These are phyloP conservation scores for Merops nubicus DNA, from an alignment of 2,113 vertebrate species.

Conservation along the genomic window DNA sequence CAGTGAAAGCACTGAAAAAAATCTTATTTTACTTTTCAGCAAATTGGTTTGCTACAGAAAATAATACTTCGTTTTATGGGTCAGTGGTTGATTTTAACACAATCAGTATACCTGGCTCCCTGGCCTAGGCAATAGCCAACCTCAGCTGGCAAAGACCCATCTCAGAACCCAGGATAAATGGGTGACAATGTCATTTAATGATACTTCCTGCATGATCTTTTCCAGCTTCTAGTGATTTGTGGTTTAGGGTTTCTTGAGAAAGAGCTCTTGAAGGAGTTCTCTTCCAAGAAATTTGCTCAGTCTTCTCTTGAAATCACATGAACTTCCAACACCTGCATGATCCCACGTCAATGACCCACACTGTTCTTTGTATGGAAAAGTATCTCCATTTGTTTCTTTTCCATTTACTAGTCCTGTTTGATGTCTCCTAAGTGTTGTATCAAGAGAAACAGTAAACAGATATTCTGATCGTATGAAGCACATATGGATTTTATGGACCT, in stretches of 20 bases:
- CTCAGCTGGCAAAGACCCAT: neutral
- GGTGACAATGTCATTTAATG: neutral
- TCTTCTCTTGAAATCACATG: neutral
- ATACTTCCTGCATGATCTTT: neutral
- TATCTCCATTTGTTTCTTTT: neutral
- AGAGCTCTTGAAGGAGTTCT: neutral
- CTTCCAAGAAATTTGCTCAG: neutral
- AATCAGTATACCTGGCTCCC: neutral
- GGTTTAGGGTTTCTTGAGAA: neutral
- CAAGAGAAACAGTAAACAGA: neutral
- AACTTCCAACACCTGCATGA: neutral
- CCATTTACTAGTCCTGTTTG: neutral
- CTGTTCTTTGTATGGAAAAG: neutral
- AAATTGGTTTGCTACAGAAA: neutral
- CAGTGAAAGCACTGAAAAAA: neutral
- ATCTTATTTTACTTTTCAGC: neutral
- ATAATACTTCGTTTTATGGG: neutral
- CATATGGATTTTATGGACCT: neutral
- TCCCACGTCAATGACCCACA: neutral
- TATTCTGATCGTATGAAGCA: neutral
- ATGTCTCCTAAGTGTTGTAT: neutral
- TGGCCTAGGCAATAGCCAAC: neutral
- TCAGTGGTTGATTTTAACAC: neutral
- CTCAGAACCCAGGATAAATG: neutral
- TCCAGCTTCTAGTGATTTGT: neutral